Conservation (phyloP, 2,797 vertebrate genomes). For the Pseudomugil tenellus region DNA sequence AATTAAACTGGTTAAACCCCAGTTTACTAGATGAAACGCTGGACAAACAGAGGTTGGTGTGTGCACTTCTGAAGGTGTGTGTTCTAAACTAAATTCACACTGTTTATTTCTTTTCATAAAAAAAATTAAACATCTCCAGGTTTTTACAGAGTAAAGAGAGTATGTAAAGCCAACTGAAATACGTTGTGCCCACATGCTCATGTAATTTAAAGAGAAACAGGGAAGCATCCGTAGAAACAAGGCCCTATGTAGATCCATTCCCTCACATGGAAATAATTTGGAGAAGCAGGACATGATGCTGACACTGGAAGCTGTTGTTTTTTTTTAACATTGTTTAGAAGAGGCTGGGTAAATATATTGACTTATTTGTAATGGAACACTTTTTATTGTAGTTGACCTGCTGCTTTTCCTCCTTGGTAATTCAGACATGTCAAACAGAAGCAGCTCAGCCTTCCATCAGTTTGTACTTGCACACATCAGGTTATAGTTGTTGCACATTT, state of each 20-base stretch:
- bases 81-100: neutral
- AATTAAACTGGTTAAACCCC: constrained; percentile 8
- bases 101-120: neutral
- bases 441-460: too few relatives aligned
- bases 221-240: neutral
- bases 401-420: too few relatives aligned
- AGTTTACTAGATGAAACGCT: constrained; percentile 5
- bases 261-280: neutral
- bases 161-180: neutral
- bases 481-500: too few relatives aligned
- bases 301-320: neutral
- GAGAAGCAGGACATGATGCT: neutral
- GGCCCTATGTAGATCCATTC: neutral
- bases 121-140: neutral
- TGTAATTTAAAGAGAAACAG: neutral
- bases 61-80: neutral
- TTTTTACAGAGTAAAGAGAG: neutral
- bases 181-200: neutral
- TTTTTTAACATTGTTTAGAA: neutral
- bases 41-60: neutral
- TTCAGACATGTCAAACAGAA: too few relatives aligned
- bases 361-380: too few relatives aligned
- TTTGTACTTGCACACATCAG: too few relatives aligned
- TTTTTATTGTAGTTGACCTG: too few relatives aligned
- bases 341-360: neutral